phyloP scores from a whole-genome alignment of 2,888 invertebrate species.

The Sphaeridia pumilis region DNA sequence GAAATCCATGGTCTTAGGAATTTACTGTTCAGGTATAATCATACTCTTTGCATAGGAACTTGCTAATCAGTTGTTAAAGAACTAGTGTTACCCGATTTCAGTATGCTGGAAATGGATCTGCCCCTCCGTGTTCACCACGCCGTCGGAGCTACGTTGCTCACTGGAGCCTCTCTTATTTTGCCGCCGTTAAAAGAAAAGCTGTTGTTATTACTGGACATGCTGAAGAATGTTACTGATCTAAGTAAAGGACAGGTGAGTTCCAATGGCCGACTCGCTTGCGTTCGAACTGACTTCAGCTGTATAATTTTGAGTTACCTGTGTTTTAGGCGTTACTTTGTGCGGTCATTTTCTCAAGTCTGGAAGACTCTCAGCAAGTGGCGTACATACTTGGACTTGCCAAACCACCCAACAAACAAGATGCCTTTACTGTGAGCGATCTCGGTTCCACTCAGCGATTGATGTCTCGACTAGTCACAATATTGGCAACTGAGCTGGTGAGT shows the following conservation, averaged over 20 bases:
- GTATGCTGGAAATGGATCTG: slow-evolving; percentile 34
- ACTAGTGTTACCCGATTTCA: background rate
- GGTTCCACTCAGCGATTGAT: slow-evolving; percentile 27
- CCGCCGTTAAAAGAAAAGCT: slow-evolving; percentile 50
- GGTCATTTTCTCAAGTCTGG: slow-evolving; percentile 50
- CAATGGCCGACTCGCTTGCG: no score
- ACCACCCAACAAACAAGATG: slow-evolving; percentile 21
- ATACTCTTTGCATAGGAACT: no score
- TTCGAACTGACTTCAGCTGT: no score
- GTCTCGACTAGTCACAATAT: slow-evolving; percentile 24
- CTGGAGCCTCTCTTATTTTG: slow-evolving; percentile 49
- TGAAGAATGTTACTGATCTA: slow-evolving; percentile 46
- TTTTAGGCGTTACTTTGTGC: slow-evolving; percentile 47
- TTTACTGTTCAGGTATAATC: slow-evolving; percentile 45
- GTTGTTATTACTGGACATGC: slow-evolving; percentile 47
- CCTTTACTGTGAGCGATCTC: slow-evolving; percentile 23
- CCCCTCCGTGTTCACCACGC: slow-evolving; percentile 45
- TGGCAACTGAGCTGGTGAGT: slow-evolving; percentile 20
- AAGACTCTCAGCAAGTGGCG: slow-evolving; percentile 50
- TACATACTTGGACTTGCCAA: slow-evolving; percentile 45
- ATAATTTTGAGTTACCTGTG: no score
- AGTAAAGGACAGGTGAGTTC: slow-evolving; percentile 48
- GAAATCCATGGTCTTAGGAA: slow-evolving; percentile 47
- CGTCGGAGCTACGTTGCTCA: slow-evolving; percentile 48
- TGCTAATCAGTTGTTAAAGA: no score